These are phyloP conservation scores for Melopsittacus undulatus DNA, from an alignment of 2,797 vertebrate species.

Conservation along the genomic window DNA sequence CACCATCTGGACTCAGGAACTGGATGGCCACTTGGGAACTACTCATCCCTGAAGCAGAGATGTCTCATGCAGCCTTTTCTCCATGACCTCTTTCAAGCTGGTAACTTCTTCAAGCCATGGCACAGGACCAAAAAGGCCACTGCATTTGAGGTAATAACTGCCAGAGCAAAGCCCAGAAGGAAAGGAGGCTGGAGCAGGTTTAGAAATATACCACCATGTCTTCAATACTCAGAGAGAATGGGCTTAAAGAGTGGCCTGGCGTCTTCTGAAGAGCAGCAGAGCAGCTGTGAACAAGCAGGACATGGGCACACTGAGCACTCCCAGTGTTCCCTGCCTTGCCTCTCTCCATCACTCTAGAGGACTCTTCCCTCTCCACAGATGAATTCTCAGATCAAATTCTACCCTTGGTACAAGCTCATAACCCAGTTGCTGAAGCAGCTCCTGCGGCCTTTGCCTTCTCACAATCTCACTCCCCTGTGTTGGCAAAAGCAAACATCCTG, in stretches of 20 bases:
- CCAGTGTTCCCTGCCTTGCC: not conserved
- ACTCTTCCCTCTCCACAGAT: not conserved
- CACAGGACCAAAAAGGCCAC: fast-evolving
- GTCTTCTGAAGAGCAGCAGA: not conserved
- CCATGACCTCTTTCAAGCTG: not conserved
- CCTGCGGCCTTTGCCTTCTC: not conserved
- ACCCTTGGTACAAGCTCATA: not conserved
- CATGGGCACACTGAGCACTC: fast-evolving
- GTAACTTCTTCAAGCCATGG: not conserved
- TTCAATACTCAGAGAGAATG: not conserved
- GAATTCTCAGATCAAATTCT: not conserved
- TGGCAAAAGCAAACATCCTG: not conserved
- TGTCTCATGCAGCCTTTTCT: not conserved
- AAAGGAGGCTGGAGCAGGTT: not conserved
- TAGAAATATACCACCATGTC: not conserved
- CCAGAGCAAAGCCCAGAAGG: not conserved
- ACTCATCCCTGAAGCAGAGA: not conserved
- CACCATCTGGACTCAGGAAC: not conserved
- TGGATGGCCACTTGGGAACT: not conserved
- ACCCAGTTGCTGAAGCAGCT: not conserved
- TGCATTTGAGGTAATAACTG: not conserved
- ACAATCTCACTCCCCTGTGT: fast-evolving
- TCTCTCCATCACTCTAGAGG: not conserved
- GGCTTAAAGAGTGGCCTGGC: not conserved
- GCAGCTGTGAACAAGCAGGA: not conserved